Base-by-base conservation (phyloP, 2,888 invertebrate species). In the Epistrophe grossulariae region DNA sequence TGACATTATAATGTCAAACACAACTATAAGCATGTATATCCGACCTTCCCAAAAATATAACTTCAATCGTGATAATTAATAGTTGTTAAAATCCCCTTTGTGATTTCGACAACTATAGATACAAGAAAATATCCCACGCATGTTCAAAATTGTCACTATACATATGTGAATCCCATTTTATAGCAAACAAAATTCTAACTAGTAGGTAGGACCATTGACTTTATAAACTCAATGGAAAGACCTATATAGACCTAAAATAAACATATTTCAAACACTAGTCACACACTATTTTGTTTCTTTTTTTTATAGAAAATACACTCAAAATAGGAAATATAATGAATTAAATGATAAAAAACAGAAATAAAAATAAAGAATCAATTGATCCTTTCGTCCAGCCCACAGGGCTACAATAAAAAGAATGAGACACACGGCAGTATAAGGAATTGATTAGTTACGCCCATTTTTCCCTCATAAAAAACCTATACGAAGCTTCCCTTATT, bases 321-420 rank as follows among this genome's bases (percentile, higher is more conserved):
- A 72, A 83, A 83, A 76, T 43, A 71, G 10, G 72, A 24, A 24
- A 28, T 64, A 66, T 57, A 81, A 76, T 83, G 71, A 79, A 83
- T 79, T 55, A 55, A 87, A 79, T 83, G 55, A 79, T 62, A 59
- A 24, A 78, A 79, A 87, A 87, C 60, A 72, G 79, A 71, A 57
- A 79, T 76, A 79, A 82, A 73, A 85, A 74, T 60, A 83, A 52
- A 45, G n/a, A 85, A 83, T 87, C 87, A 83, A 88, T 88, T 84
- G 88, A 88, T 83, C 78, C 82, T 79, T 19, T 74, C 74, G 88
- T 64, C 88, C 88, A 85, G 88, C 88, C 88, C 85, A 85, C 83
- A 64, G 84, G 70, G 64, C 55, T 68, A 76, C 55, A 77, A 81
- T 70, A 13, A 79, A 57, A 76, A 59, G 64, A 64, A 52, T 40